phyloP scores from a whole-genome alignment of 2,888 invertebrate genomes.

The Hirudinaria manillensis region DNA sequence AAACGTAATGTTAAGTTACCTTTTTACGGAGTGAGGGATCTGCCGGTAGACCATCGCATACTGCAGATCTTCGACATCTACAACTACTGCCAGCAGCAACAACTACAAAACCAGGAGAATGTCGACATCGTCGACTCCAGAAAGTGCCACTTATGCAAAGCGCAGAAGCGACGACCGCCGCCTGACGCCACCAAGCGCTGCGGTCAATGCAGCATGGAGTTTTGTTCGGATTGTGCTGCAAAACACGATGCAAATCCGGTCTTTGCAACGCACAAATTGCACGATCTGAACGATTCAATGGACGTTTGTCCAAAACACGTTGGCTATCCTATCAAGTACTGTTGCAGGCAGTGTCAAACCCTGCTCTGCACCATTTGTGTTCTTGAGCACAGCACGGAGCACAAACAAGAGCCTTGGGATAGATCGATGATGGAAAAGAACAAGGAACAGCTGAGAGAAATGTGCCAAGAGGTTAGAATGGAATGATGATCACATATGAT shows the following conservation, averaged over 20 bases:
- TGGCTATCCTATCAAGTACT: constrained; percentile 38
- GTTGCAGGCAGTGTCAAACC: constrained; percentile 36
- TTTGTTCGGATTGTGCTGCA: constrained; percentile 36
- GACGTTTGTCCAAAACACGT: constrained; percentile 38
- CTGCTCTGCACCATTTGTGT: constrained; percentile 41
- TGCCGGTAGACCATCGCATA: constrained; percentile 50
- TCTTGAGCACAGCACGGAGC: constrained; percentile 37
- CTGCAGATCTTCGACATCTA: constrained; percentile 40
- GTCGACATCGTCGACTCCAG: background rate
- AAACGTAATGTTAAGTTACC: constrained; percentile 50
- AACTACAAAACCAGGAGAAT: background rate
- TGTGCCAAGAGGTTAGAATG: background rate
- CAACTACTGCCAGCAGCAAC: constrained; percentile 4
- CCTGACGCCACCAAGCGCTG: constrained; percentile 35
- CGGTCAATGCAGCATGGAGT: constrained; percentile 40
- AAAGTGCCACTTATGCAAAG: constrained; percentile 37
- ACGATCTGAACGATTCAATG: constrained; percentile 32
- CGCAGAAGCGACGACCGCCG: constrained; percentile 8
- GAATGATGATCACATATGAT: background rate
- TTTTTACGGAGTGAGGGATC: constrained; percentile 47
- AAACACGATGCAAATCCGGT: constrained; percentile 38
- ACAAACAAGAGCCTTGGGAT: constrained; percentile 38
- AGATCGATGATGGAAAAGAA: constrained; percentile 36
- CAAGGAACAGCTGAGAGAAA: constrained; percentile 32
- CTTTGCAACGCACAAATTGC: constrained; percentile 37